These are phyloP conservation scores for Hormiphora californensis DNA, from an alignment of 37 sponge, comb jelly and placozoan genomes.

Conservation along the genomic window DNA sequence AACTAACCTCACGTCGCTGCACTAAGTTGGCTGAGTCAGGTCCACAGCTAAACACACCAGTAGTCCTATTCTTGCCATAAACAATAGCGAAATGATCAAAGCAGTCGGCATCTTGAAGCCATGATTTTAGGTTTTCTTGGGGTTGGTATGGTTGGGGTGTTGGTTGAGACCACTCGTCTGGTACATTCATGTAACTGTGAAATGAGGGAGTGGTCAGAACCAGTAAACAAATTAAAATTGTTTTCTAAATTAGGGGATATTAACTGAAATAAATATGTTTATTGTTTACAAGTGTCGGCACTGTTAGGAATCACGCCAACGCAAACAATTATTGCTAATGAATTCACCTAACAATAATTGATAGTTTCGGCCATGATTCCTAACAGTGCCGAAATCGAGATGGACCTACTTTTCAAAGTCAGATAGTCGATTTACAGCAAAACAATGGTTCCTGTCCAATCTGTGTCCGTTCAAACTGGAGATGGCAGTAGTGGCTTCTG, in stretches of 20 bases:
- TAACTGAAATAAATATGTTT: too few species aligned
- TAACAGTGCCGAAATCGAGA: too few species aligned
- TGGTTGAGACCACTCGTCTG: constrained; percentile 8
- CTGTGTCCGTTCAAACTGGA: constrained; percentile 88
- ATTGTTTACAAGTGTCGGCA: too few species aligned
- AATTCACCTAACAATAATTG: too few species aligned
- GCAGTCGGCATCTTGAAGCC: constrained; percentile 78
- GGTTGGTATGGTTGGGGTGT: constrained; percentile 11
- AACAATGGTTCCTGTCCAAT: constrained; percentile 89
- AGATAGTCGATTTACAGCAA: constrained; percentile 77
- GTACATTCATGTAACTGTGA: constrained; percentile 4
- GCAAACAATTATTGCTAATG: too few species aligned
- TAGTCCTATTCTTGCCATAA: constrained; percentile 59
- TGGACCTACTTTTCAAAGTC: constrained; percentile 89
- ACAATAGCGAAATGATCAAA: constrained; percentile 90
- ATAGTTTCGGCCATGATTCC: too few species aligned
- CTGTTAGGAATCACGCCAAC: too few species aligned
- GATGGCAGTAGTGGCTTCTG: constrained; percentile 78
- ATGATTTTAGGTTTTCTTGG: constrained; percentile 85
- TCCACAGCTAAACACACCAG: constrained; percentile 16
- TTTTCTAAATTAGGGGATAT: too few species aligned
- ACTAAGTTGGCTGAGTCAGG: not conserved
- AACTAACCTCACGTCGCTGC: not conserved
- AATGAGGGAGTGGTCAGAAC: not conserved
- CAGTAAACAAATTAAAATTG: not conserved